Evolutionary conservation across 1,140 invertebrate species (phyloP).

Genomic region (Danaus plexippus): DNA sequence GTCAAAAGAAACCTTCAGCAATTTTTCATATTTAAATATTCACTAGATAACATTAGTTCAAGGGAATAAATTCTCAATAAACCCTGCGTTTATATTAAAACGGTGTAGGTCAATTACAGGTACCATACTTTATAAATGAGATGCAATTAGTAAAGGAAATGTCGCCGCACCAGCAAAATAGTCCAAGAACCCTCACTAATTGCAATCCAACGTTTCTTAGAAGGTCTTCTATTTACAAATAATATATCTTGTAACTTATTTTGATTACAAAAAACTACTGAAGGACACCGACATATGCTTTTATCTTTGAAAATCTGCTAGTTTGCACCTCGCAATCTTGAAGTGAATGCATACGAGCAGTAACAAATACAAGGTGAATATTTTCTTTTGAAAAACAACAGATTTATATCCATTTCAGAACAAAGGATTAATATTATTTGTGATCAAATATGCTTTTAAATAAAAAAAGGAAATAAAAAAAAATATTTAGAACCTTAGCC

Average conservation of each 20-base stretch:
- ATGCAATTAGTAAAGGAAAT: constrained; percentile 56
- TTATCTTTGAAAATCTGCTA: too few relatives aligned
- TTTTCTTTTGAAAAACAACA: constrained; percentile 8
- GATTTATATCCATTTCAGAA: too few relatives aligned
- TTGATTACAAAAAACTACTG: too few relatives aligned
- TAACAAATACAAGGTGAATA: constrained; percentile 14
- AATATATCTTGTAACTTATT: too few relatives aligned
- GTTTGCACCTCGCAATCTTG: constrained; percentile 22
- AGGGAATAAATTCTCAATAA: constrained; percentile 27
- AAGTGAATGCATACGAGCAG: constrained; percentile 13
- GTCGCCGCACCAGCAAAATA: constrained; percentile 34
- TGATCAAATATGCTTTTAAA: too few relatives aligned
- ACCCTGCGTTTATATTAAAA: constrained; percentile 21
- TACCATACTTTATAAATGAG: constrained; percentile 53
- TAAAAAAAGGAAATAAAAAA: too few relatives aligned
- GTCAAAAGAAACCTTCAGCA: constrained; percentile 4
- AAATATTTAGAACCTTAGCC: too few relatives aligned
- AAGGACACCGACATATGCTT: too few relatives aligned
- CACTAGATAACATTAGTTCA: constrained; percentile 17
- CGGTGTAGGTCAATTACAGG: constrained; percentile 56
- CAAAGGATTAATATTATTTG: too few relatives aligned
- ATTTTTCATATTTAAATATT: constrained; percentile 12
- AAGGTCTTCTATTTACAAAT: too few relatives aligned
- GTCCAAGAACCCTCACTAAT: constrained; percentile 44
- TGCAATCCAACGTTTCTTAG: constrained; percentile 21